phyloP scores from a whole-genome alignment of 1,140 invertebrate genomes.

The Bilobella aurantiaca region DNA sequence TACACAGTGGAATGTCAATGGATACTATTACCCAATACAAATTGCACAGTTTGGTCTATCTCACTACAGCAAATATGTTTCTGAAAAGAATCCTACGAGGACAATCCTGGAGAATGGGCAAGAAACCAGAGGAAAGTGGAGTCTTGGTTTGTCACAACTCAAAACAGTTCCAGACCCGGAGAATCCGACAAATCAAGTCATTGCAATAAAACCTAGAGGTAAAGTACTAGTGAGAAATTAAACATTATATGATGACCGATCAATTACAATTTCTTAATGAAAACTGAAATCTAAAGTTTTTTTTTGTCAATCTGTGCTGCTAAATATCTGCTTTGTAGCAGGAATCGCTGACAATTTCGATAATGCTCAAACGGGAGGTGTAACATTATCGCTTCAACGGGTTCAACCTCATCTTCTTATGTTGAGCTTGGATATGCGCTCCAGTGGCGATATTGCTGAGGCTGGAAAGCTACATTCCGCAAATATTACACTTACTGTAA shows the following conservation, averaged over 20 bases:
- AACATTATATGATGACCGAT: no score
- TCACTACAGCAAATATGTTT: conserved; percentile 91
- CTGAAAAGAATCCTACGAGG: conserved; percentile 60
- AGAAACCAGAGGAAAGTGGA: conserved; percentile 44
- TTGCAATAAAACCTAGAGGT: conserved; percentile 19
- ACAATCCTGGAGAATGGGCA: conserved; percentile 63
- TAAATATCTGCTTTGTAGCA: background rate
- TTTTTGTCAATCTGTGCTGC: no score
- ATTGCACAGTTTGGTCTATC: conserved; percentile 95
- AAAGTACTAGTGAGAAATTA: background rate
- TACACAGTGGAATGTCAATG: conserved; percentile 51
- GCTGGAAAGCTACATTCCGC: no score
- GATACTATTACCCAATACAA: conserved; percentile 96
- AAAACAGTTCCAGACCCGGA: conserved; percentile 9
- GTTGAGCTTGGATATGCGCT: conserved; percentile 30
- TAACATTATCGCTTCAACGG: background rate
- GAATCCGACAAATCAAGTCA: conserved; percentile 28
- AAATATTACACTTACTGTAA: conserved; percentile 23
- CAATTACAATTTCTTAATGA: no score
- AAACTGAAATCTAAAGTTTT: no score
- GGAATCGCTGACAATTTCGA: background rate
- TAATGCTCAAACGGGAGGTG: background rate
- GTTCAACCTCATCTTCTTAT: conserved; percentile 12
- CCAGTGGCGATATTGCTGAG: no score
- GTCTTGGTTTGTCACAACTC: conserved; percentile 3